phyloP scores from a whole-genome alignment of 2,797 vertebrate species.

The Artibeus lituratus region DNA sequence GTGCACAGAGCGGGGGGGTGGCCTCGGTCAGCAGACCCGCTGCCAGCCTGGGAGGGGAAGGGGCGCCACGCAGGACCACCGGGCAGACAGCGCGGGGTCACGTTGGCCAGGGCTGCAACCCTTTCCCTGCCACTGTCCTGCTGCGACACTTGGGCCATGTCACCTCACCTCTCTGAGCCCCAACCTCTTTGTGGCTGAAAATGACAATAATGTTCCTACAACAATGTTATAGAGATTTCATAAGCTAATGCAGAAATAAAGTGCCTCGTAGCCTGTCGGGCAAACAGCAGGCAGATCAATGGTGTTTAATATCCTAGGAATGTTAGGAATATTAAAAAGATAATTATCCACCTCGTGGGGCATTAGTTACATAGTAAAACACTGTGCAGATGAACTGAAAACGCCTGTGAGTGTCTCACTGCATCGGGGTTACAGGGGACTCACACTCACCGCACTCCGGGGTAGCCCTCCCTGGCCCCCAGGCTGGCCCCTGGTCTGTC shows the following conservation, averaged over 20 bases:
- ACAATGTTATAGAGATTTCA: rapidly evolving
- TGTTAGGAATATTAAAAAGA: not conserved
- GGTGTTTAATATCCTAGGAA: not conserved
- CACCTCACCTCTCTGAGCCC: not conserved
- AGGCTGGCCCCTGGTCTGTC: not conserved
- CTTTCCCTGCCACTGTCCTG: not conserved
- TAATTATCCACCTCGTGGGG: not conserved
- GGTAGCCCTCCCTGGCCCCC: not conserved
- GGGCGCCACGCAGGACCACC: rapidly evolving
- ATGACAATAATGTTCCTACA: rapidly evolving
- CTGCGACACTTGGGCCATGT: not conserved
- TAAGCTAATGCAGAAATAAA: rapidly evolving
- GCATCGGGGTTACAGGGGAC: rapidly evolving
- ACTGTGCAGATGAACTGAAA: not conserved
- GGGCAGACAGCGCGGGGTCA: rapidly evolving
- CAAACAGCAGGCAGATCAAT: not conserved
- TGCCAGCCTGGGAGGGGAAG: rapidly evolving
- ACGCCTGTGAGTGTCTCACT: rapidly evolving
- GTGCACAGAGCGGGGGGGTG: not conserved
- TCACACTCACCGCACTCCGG: rapidly evolving
- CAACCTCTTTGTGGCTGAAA: not conserved
- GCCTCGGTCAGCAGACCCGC: not conserved
- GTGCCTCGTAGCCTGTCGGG: rapidly evolving
- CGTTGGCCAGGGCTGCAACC: not conserved
- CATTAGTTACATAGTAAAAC: not conserved